Conservation (phyloP, 2,888 invertebrate genomes). For the Andrena praecox region DNA sequence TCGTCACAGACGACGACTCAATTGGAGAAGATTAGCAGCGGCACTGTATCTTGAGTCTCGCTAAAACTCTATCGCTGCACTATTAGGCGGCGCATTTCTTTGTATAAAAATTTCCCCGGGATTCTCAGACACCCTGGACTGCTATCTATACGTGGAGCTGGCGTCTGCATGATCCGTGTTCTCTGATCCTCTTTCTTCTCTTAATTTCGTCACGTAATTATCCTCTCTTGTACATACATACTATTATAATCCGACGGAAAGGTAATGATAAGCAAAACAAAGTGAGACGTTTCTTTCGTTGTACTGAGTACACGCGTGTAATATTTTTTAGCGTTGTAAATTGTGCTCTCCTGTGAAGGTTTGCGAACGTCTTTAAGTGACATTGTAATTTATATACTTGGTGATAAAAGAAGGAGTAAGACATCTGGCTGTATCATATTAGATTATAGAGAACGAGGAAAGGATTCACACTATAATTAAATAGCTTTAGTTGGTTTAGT, state of each 20-base stretch:
- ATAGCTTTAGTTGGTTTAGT: slow-evolving; percentile 52
- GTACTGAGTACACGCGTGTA: slow-evolving; percentile 72
- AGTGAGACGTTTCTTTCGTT: slow-evolving; percentile 57
- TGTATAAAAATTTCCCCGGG: slow-evolving; percentile 51
- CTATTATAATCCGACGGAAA: slow-evolving; percentile 42
- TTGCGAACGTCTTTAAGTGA: slow-evolving; percentile 62
- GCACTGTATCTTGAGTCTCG: slow-evolving; percentile 69
- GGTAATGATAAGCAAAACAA: slow-evolving; percentile 27
- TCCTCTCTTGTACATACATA: slow-evolving; percentile 67
- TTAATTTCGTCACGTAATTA: slow-evolving; percentile 39
- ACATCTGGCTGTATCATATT: slow-evolving; percentile 82
- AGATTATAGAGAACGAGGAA: slow-evolving; percentile 60
- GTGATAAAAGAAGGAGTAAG: slow-evolving; percentile 73
- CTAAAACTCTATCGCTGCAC: slow-evolving; percentile 61
- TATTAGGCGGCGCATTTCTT: slow-evolving; percentile 51
- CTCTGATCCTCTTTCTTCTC: slow-evolving; percentile 26
- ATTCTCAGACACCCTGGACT: slow-evolving; percentile 27
- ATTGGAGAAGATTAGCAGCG: slow-evolving; percentile 72
- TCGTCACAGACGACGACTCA: slow-evolving; percentile 49
- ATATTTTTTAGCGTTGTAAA: slow-evolving; percentile 74
- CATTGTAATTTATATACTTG: slow-evolving; percentile 81
- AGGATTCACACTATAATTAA: slow-evolving; percentile 34
- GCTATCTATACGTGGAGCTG: slow-evolving; percentile 24
- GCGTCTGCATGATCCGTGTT: slow-evolving; percentile 40
- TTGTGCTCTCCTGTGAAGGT: slow-evolving; percentile 70